These are phyloP conservation scores for Bothrops jararaca DNA, from an alignment of 2,113 vertebrate genomes.

Conservation along the genomic window DNA sequence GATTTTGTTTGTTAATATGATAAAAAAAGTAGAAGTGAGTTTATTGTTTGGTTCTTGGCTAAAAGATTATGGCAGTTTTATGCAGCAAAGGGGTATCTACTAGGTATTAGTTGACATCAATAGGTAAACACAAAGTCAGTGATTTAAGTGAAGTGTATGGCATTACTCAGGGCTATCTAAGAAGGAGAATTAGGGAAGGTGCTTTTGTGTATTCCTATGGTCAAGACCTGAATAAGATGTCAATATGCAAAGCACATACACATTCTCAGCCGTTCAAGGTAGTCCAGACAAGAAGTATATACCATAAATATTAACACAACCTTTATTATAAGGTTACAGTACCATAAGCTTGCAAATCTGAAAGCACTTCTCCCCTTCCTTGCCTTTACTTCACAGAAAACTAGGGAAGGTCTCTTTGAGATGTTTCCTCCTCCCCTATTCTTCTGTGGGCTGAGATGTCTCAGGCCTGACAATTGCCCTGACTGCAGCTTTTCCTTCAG, in stretches of 20 bases:
- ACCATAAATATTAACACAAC: background rate
- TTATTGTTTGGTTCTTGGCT: background rate
- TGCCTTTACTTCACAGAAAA: background rate
- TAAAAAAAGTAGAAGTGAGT: background rate
- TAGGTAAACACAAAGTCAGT: background rate
- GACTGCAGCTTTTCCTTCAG: background rate
- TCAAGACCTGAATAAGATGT: background rate
- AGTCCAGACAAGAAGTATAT: background rate
- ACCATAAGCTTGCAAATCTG: background rate
- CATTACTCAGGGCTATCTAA: background rate
- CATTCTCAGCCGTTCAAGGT: background rate
- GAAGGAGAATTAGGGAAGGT: background rate
- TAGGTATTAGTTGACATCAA: background rate
- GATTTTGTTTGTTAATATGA: background rate
- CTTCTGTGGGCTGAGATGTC: background rate
- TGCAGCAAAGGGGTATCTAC: background rate
- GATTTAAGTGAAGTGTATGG: background rate
- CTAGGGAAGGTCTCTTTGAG: background rate
- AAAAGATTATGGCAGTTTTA: background rate
- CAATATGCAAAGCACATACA: background rate
- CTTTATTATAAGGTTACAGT: background rate
- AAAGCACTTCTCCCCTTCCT: background rate
- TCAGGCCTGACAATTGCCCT: background rate
- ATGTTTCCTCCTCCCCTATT: background rate
- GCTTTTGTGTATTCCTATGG: background rate